These are phyloP conservation scores for Syngnathus typhle DNA, from an alignment of 2,113 vertebrate genomes.

Conservation along the genomic window DNA sequence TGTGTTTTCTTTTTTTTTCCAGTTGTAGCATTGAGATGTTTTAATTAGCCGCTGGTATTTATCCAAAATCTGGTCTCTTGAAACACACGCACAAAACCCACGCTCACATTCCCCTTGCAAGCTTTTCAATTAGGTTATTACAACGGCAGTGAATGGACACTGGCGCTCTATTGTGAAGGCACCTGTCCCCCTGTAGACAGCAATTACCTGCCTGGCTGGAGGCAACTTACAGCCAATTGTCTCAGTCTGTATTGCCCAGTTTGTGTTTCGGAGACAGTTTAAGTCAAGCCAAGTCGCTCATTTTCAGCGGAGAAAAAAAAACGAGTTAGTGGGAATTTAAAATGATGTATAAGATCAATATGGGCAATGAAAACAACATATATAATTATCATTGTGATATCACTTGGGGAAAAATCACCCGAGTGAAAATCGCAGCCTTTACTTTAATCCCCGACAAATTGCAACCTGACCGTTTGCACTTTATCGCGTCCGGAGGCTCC, in stretches of 20 bases:
- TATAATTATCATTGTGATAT: too few relatives aligned
- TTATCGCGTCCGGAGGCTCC: constrained; percentile 25
- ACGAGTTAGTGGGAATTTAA: not conserved
- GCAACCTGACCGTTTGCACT: not conserved
- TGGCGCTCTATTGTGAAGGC: constrained; percentile 60
- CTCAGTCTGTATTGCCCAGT: constrained; percentile 11
- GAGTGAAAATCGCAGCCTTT: not conserved
- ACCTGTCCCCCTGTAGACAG: constrained; percentile 65
- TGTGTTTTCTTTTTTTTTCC: not conserved
- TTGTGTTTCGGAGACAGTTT: not conserved
- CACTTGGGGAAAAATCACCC: not conserved
- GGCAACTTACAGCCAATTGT: constrained; percentile 58
- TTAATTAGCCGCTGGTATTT: too few relatives aligned
- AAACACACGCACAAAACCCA: constrained; percentile 15
- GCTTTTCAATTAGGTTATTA: constrained; percentile 74
- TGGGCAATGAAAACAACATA: too few relatives aligned
- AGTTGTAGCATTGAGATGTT: too few relatives aligned
- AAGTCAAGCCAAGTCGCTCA: not conserved
- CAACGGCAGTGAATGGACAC: constrained; percentile 62
- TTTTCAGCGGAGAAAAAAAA: not conserved
- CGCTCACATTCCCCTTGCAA: constrained; percentile 29
- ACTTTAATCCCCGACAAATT: not conserved
- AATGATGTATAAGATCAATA: too few relatives aligned
- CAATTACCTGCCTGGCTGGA: constrained; percentile 68
- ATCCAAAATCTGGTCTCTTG: not conserved